Base-by-base conservation (phyloP, 2,797 vertebrate species). In the Sylvilagus floridanus region DNA sequence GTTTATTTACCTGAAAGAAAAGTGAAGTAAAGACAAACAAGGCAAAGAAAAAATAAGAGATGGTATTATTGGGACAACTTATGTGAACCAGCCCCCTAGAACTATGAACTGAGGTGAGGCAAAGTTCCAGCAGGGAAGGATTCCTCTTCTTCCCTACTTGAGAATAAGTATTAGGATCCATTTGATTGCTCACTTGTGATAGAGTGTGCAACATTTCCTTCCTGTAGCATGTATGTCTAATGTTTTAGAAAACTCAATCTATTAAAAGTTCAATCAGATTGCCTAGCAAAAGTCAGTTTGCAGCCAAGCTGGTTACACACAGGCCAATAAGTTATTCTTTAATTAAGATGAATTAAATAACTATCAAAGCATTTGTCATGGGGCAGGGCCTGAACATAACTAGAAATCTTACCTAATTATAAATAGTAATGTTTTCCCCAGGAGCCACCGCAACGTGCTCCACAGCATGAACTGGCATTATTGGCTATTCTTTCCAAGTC, bases 291-390 rank as follows among this genome's bases (percentile, higher is more conserved):
- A 95, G 60, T 32, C 90, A 89, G 63, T 94, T 92, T 96, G 90
- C 73, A 95, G 63, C 88, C 21, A 82, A 72, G 88, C 65, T 82
- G 42, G 19, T 88, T 81, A 81, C 0, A 88, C 47, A 91, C 32
- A 92, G 62, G 22, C 87, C 17, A 6, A 89, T 65, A 30, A 2
- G 82, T 86, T 82, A 92, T 5, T 0, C 93, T 97, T 97, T 97
- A 96, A 97, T 97, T 94, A 97, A 93, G 90, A 96, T 93, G 79
- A 96, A 93, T 72, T 71, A 57, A 93, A 30, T 69, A 11, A 37
- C 79, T 71, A 90, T 72, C 83, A 82, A 91, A 93, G 57, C 63
- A 84, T 77, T 50, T 90, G 78, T 96, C 57, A 84, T n/a, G 54
- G 60, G 50, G 3, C 2, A 66, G 28, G 84, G 17, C 69, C 60